A percentile compares a stretch with the other conserved stretches of the same genome.
Conservation (phyloP, 2,888 invertebrate species). For the Scaptomyza flava region DNA sequence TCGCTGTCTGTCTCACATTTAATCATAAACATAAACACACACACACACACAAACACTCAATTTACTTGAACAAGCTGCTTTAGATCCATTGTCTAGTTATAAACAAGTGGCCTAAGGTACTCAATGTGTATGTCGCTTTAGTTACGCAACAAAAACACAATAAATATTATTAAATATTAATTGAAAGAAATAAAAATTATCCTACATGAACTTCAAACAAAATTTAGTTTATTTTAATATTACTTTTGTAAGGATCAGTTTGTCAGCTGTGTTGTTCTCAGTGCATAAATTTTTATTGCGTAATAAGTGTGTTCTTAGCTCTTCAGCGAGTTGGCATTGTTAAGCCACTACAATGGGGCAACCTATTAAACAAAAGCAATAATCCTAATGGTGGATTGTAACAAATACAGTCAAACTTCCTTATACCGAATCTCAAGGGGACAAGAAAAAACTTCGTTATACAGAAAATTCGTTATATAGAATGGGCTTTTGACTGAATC, state of each 20-base stretch:
- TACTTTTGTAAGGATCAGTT: too few species aligned
- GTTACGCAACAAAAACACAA: slow-evolving; percentile 38
- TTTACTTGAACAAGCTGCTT: slow-evolving; percentile 40
- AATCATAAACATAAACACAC: slow-evolving; percentile 1
- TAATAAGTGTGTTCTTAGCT: slow-evolving; percentile 36
- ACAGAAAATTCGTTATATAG: too few species aligned
- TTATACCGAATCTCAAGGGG: too few species aligned
- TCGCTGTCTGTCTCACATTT: slow-evolving; percentile 44
- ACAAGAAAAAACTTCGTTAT: too few species aligned
- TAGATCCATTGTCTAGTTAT: slow-evolving; percentile 65
- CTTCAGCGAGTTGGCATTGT: slow-evolving; percentile 39
- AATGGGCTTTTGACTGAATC: too few species aligned
- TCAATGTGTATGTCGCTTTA: slow-evolving; percentile 30
- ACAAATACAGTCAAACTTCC: slow-evolving; percentile 12
- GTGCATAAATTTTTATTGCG: slow-evolving; percentile 39
- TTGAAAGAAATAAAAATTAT: not conserved
- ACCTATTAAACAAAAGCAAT: slow-evolving; percentile 34
- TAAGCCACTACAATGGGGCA: slow-evolving; percentile 44
- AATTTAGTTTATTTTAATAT: too few species aligned
- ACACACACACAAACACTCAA: slow-evolving; percentile 17
- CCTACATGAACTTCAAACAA: too few species aligned
- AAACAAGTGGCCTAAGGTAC: slow-evolving; percentile 64
- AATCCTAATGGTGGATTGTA: slow-evolving; percentile 55
- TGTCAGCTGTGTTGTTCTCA: slow-evolving; percentile 10
- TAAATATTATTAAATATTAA: not conserved